Percentiles rank a stretch among this genome's conserved stretches.
Conservation (phyloP, 2,113 vertebrate species). For the Lophochroa leadbeateri region DNA sequence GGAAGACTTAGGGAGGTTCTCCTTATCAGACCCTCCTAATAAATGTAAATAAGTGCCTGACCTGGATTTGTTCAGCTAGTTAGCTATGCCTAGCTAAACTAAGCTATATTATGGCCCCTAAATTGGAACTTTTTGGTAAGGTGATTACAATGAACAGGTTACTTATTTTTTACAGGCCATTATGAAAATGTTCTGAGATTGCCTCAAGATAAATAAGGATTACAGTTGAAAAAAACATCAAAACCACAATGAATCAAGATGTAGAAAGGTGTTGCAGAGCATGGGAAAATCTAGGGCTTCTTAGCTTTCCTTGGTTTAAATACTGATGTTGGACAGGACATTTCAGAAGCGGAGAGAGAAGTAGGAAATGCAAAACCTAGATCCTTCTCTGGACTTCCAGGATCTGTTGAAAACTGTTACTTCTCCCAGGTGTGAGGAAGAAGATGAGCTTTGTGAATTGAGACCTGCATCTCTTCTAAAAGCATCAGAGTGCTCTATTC, state of each 20-base stretch:
- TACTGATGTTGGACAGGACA: background rate
- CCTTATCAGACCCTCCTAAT: slow-evolving; percentile 33
- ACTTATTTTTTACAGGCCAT: background rate
- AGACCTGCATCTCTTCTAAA: background rate
- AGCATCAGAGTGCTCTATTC: background rate
- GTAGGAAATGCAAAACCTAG: background rate
- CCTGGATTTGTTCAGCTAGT: background rate
- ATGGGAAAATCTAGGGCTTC: background rate
- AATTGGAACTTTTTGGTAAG: background rate
- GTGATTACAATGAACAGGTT: background rate
- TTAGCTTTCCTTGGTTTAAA: background rate
- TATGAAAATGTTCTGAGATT: background rate
- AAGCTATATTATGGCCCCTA: background rate
- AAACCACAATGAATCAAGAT: background rate
- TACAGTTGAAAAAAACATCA: background rate
- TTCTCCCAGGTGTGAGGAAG: background rate
- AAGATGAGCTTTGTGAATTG: background rate
- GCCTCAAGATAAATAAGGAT: background rate
- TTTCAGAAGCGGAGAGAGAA: background rate
- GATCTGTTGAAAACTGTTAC: background rate
- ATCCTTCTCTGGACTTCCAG: background rate
- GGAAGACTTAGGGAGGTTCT: slow-evolving; percentile 20
- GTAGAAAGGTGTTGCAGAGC: background rate
- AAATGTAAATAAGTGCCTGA: background rate
- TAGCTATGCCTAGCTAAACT: background rate